Evolutionary conservation across 2,113 vertebrate genomes (phyloP), one percentile per base, ranked within the genome.

Genomic region (Pyxicephalus adspersus): DNA sequence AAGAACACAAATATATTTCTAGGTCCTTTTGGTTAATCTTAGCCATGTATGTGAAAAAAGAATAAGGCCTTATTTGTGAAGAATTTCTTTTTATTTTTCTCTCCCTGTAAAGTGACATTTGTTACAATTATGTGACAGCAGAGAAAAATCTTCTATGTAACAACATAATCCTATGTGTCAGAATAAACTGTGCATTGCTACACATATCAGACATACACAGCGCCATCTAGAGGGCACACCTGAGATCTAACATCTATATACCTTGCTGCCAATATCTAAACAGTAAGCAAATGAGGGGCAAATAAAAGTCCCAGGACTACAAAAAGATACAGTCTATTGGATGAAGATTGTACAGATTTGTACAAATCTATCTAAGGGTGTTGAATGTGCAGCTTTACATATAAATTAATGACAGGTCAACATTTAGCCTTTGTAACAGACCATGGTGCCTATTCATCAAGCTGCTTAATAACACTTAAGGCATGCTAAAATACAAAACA

Each of bases 211-310:
- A 45, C 9, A 31, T 65, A 20, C 9, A 26, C 18, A 55, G 76
- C 64, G 29, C 52, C 76, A 78, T 58, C 76, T 78, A 66, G 50
- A 78, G 76, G 52, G 18, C 23, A 18, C 38, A 7, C 31, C 38
- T 20, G 9, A 22, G 0, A 64, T 9, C 20, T 57, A 20, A 55
- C 51, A 50, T 23, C 22, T 7, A 15, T 54, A 0, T 18, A 17
- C 29, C 26, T 3, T 26, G 23, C 34, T 66, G 19, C 25, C 20
- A 25, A n/a, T 15, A 25, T 52, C 18, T 7, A 20, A 50, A 38
- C 23, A 15, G 29, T 23, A 9, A 51, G 63, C 45, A 55, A 45
- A 58, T 58, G 52, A 57, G 11, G 20, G 17, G 13, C 28, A 45
- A 67, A 50, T 57, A 9, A 13, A 29, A 45, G 18, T 16, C 28